Conservation (phyloP, 2,113 vertebrate genomes). For the Sinocyclocheilus anshuiensis region DNA sequence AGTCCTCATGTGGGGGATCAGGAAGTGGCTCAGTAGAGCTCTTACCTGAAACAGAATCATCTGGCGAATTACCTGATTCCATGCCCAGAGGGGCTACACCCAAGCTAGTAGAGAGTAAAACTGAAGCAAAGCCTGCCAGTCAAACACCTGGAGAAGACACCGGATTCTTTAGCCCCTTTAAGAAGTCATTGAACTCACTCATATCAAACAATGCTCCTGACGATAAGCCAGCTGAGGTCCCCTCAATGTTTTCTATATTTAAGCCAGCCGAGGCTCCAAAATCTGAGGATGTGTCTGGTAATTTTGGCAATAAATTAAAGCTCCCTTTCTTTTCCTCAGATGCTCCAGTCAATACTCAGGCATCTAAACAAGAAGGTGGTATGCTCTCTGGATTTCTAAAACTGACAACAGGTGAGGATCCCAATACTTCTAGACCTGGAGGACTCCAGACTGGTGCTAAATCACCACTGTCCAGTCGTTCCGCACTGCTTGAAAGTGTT, state of each 20-base stretch:
- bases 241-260: conserved; percentile 56
- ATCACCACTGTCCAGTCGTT: conserved; percentile 62
- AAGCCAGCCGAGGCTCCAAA: conserved; percentile 65
- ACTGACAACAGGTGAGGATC: conserved; percentile 71
- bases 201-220: conserved; percentile 70
- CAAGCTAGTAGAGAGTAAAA: conserved; percentile 61
- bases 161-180: conserved; percentile 88
- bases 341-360: conserved; percentile 57
- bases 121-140: conserved; percentile 51
- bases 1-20: conserved; percentile 64
- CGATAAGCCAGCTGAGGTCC: conserved; percentile 64
- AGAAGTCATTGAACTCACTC: conserved; percentile 86
- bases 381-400: conserved; percentile 76
- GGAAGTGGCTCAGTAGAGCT: conserved; percentile 73
- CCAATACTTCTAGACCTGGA: conserved; percentile 46
- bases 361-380: conserved; percentile 68
- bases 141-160: conserved; percentile 61
- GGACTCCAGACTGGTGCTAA: conserved; percentile 52
- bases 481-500: conserved; percentile 68
- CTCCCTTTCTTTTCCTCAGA: conserved; percentile 81
- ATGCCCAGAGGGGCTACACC: conserved; percentile 61
- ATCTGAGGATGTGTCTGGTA: conserved; percentile 50
- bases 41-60: conserved; percentile 76
- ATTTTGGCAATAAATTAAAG: conserved; percentile 80
- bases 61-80: conserved; percentile 72